Conservation (phyloP, 2,888 invertebrate genomes). For the Aplocera efformata region DNA sequence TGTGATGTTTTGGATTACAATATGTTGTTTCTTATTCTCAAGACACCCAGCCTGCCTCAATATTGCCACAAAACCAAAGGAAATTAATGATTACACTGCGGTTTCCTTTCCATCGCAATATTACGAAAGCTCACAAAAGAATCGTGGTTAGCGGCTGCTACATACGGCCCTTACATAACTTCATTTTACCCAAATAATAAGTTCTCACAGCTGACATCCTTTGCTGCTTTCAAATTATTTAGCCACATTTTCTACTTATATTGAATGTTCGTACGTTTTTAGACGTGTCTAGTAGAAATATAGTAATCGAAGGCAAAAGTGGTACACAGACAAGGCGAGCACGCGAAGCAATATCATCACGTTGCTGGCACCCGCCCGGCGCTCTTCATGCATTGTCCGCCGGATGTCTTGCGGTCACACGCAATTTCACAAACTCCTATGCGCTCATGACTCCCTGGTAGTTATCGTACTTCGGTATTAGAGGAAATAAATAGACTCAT, state of each 20-base stretch:
- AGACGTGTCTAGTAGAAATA: slow-evolving; percentile 3
- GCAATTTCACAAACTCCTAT: slow-evolving; percentile 74
- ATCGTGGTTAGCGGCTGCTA: slow-evolving; percentile 17
- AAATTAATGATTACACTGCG: slow-evolving; percentile 38
- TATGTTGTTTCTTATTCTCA: not conserved
- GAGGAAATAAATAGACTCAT: slow-evolving; percentile 9
- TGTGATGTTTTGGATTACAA: not conserved
- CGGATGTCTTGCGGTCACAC: slow-evolving; percentile 79
- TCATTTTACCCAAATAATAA: slow-evolving; percentile 5
- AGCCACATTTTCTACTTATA: too few species aligned
- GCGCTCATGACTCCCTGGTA: slow-evolving; percentile 54
- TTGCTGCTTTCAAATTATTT: not conserved
- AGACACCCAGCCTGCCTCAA: slow-evolving; percentile 4
- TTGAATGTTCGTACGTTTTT: not conserved
- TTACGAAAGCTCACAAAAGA: slow-evolving; percentile 31
- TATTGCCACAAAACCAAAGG: slow-evolving; percentile 28
- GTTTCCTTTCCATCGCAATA: slow-evolving; percentile 37
- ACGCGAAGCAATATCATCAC: slow-evolving; percentile 60
- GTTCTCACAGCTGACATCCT: slow-evolving; percentile 10
- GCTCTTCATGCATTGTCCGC: slow-evolving; percentile 58
- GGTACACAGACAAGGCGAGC: slow-evolving; percentile 36
- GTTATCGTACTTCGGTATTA: slow-evolving; percentile 10
- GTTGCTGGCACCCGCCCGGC: slow-evolving; percentile 71
- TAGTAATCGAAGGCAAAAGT: slow-evolving; percentile 27
- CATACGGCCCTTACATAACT: slow-evolving; percentile 15